phyloP scores from a whole-genome alignment of 2,888 invertebrate species.

The Poecilobothrus nobilitatus region DNA sequence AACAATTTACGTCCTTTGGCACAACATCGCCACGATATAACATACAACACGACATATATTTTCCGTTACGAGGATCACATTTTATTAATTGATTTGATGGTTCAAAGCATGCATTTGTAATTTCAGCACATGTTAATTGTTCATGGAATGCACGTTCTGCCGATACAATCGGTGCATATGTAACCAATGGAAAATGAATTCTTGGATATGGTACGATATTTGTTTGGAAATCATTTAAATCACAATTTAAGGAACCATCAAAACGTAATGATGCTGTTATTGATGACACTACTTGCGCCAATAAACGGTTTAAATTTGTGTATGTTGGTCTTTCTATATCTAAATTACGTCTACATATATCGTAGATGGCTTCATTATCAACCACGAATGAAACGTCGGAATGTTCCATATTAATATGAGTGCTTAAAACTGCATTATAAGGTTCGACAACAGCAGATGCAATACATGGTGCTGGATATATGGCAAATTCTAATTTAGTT shows the following conservation, averaged over 20 bases:
- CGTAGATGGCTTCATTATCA: no score
- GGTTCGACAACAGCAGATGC: slow-evolving; percentile 85
- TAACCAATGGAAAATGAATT: slow-evolving; percentile 16
- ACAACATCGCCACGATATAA: background rate
- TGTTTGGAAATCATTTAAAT: slow-evolving; percentile 77
- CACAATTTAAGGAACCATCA: slow-evolving; percentile 75
- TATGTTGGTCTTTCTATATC: slow-evolving; percentile 76
- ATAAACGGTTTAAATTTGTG: slow-evolving; percentile 73
- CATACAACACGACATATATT: background rate
- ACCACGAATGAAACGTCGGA: no score
- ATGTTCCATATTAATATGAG: no score
- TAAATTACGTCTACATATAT: slow-evolving; percentile 32
- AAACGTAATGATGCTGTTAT: slow-evolving; percentile 74
- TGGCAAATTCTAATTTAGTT: slow-evolving; percentile 59
- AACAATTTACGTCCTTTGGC: background rate
- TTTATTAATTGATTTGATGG: no score
- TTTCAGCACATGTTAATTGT: no score
- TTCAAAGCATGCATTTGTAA: no score
- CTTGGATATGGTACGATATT: slow-evolving; percentile 40
- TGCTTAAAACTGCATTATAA: slow-evolving; percentile 74
- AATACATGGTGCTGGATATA: slow-evolving; percentile 76
- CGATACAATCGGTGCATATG: slow-evolving; percentile 2
- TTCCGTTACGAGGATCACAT: no score
- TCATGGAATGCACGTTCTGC: no score
- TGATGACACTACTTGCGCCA: slow-evolving; percentile 70